Base-by-base conservation (phyloP, 2,797 vertebrate species). In the Acrossocheilus wenchowensis region DNA sequence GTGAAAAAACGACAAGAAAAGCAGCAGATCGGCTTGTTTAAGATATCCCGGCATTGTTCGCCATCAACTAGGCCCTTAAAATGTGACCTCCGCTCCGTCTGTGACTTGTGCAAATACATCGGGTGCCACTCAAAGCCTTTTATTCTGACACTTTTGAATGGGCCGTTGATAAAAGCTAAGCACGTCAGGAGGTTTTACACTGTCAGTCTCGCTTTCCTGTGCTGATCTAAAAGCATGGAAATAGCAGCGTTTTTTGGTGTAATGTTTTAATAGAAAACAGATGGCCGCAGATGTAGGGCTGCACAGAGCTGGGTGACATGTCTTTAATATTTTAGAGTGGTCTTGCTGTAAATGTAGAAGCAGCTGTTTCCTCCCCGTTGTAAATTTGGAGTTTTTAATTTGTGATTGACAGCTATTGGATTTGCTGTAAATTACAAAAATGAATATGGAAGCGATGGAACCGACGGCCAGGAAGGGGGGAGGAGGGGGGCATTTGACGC, bases 271-370 rank as follows among this genome's bases (percentile, higher is more conserved):
- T 95, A 94, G 94, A 95, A 95, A 95, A 91, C 95, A 96, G 95
- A 95, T 95, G 95, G 93, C 90, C 93, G 91, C 93, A 93, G 94
- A 94, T 92, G 92, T 93, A 93, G 88, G 92, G 92, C 93, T 92
- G 91, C 91, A 91, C 80, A 90, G 92, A 88, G 92, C 90, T 91
- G 88, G 93, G 93, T 94, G 93, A 95, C 94, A 94, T 91, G 91
- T 94, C 94, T 96, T 96, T 96, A 96, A 96, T 96, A 96, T 95
- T 96, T 95, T 94, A 96, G 94, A 96, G 95, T 96, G 96, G 95
- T 94, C 93, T 93, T 93, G 94, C 94, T 93, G 94, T 95, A 95
- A 96, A 95, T 89, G 93, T 94, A 94, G 93, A 93, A 93, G 95
- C 95, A 95, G 95, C 95, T 95, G 95, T 95, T 95, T 94, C 92